These are phyloP conservation scores for Chloebia gouldiae DNA, from an alignment of 2,113 vertebrate genomes.

Conservation along the genomic window DNA sequence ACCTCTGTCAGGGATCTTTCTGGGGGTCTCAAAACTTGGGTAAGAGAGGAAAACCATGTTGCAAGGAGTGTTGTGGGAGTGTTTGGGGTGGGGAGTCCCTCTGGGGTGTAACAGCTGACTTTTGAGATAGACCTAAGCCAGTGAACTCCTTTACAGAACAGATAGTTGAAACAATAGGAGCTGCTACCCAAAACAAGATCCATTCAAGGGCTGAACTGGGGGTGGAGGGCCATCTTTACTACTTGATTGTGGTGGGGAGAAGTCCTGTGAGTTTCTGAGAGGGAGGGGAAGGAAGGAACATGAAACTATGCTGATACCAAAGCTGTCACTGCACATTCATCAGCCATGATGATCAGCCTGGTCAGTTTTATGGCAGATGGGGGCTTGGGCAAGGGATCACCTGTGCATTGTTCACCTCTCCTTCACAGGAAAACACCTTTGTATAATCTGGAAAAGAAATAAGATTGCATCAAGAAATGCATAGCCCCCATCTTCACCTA, in stretches of 20 bases:
- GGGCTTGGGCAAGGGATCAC: not conserved
- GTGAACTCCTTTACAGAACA: not conserved
- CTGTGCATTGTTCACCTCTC: not conserved
- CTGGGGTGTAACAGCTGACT: not conserved
- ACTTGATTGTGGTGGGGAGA: not conserved
- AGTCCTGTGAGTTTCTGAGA: not conserved
- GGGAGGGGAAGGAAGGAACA: not conserved
- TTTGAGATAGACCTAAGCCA: not conserved
- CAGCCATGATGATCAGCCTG: accelerated
- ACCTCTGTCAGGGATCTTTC: not conserved
- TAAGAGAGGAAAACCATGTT: not conserved
- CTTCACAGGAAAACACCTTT: not conserved
- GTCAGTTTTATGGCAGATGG: not conserved
- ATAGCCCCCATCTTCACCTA: not conserved
- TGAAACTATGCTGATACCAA: not conserved
- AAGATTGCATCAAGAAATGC: not conserved
- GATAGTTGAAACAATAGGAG: not conserved
- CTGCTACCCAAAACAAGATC: not conserved
- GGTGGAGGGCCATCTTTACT: not conserved
- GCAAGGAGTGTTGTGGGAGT: not conserved
- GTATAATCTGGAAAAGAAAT: not conserved
- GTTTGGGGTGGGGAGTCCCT: not conserved
- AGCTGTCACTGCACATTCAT: not conserved
- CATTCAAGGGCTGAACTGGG: not conserved
- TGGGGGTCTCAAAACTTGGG: not conserved